Evolutionary conservation across 2,113 vertebrate genomes (phyloP).

Genomic region (Tinamus guttatus): DNA sequence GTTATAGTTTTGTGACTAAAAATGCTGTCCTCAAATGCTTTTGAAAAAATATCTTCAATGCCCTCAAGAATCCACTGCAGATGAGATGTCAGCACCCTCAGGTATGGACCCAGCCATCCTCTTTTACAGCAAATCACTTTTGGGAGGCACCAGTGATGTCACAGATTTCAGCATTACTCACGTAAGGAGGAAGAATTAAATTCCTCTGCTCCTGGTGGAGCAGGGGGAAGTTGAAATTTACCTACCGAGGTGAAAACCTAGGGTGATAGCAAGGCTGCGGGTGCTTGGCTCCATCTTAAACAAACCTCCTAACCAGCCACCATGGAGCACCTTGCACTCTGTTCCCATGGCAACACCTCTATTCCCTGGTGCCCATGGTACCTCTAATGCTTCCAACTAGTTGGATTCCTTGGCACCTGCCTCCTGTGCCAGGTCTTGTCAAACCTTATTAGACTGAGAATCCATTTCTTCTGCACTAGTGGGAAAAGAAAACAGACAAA

Average conservation of each 20-base stretch:
- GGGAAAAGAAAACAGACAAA: constrained; percentile 70
- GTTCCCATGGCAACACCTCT: constrained; percentile 82
- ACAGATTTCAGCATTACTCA: constrained; percentile 16
- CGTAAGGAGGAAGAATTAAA: constrained; percentile 52
- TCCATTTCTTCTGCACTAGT: constrained; percentile 61
- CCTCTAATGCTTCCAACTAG: constrained; percentile 74
- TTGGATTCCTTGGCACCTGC: constrained; percentile 78
- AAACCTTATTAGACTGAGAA: constrained; percentile 78
- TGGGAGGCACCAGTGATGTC: not conserved
- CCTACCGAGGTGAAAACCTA: constrained; percentile 41
- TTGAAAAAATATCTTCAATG: not conserved
- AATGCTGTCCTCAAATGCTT: not conserved
- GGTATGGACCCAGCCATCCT: not conserved
- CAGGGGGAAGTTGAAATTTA: constrained; percentile 42
- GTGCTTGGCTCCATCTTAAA: constrained; percentile 71
- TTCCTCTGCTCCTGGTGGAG: constrained; percentile 36
- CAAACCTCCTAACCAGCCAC: constrained; percentile 76
- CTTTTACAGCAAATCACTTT: constrained; percentile 20
- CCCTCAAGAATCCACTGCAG: not conserved
- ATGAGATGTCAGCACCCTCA: not conserved
- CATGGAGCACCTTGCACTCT: constrained; percentile 69
- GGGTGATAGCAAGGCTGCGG: constrained; percentile 62
- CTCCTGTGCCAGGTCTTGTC: constrained; percentile 75
- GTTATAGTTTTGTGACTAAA: not conserved
- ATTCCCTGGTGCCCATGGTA: constrained; percentile 72